A percentile compares a stretch with the other conserved stretches of the same genome.
phyloP scores from a whole-genome alignment of 2,797 vertebrate genomes.

The Neosalanx taihuensis region DNA sequence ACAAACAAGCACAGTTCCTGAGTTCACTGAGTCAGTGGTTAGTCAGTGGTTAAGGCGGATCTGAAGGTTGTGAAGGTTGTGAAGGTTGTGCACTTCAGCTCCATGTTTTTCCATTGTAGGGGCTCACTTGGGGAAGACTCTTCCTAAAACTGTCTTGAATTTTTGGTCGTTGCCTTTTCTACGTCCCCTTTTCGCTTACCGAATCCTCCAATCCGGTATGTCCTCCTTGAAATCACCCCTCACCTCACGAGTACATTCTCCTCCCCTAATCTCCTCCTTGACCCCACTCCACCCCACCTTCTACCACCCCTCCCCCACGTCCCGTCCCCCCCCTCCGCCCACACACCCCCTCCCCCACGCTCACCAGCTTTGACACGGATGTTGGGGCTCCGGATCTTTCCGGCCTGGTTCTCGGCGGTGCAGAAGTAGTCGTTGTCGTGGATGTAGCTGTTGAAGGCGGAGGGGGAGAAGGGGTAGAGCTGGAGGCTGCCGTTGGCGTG shows the following conservation, averaged over 20 bases:
- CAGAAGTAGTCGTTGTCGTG: constrained; percentile 99
- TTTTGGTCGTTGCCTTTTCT: not conserved
- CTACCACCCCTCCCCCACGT: not conserved
- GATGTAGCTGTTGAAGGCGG: constrained; percentile 99
- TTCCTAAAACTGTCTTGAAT: too few species aligned
- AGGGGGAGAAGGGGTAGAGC: constrained; percentile 97
- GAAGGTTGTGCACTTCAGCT: not conserved
- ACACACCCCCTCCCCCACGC: not conserved
- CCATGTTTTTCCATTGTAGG: too few species aligned
- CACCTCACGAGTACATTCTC: not conserved
- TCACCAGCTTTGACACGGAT: constrained; percentile 72
- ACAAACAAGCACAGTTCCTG: too few species aligned
- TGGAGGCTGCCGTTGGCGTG: constrained; percentile 98
- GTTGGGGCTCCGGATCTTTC: constrained; percentile 96
- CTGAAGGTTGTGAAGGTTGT: too few species aligned
- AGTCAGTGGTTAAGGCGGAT: too few species aligned
- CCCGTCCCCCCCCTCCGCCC: not conserved
- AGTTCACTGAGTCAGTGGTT: not conserved
- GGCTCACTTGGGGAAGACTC: too few species aligned
- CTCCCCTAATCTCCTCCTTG: not conserved
- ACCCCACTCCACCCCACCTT: not conserved
- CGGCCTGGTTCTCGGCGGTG: constrained; percentile 95
- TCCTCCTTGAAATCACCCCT: not conserved
- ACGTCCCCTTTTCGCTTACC: constrained; percentile 9
- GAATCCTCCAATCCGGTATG: constrained; percentile 2